Percentiles rank a stretch among this genome's conserved stretches.
phyloP scores from a whole-genome alignment of 2,888 invertebrate species.

The Dinocampus coccinellae region DNA sequence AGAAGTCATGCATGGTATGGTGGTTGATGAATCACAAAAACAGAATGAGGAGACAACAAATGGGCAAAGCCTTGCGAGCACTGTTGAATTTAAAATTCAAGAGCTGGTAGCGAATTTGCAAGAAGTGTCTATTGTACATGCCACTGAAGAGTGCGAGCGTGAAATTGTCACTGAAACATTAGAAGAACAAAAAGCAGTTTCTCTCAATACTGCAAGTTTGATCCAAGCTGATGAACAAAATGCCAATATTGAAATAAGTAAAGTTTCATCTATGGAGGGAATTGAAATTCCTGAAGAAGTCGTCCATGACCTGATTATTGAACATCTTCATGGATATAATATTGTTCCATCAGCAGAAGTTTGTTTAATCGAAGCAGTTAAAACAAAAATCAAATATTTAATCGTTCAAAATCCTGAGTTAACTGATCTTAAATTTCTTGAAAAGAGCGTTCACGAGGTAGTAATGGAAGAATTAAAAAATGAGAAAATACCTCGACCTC shows the following conservation, averaged over 20 bases:
- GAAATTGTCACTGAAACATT: slow-evolving; percentile 16
- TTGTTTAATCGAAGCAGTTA: slow-evolving; percentile 15
- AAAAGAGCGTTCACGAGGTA: slow-evolving; percentile 8
- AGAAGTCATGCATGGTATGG: slow-evolving; percentile 8
- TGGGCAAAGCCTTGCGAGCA: slow-evolving; percentile 6
- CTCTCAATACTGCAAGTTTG: slow-evolving; percentile 11
- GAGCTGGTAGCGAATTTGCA: slow-evolving; percentile 48
- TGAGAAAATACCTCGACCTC: slow-evolving; percentile 28
- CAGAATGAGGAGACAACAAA: slow-evolving; percentile 24
- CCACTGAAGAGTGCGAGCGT: slow-evolving; percentile 30
- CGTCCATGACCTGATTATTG: slow-evolving; percentile 20
- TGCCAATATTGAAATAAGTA: background rate
- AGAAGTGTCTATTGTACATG: slow-evolving; percentile 37
- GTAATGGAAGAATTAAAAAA: slow-evolving; percentile 36
- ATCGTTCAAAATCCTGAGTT: background rate
- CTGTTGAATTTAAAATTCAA: slow-evolving; percentile 40
- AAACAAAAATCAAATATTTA: background rate
- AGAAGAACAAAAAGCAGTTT: slow-evolving; percentile 14
- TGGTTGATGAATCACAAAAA: slow-evolving; percentile 5
- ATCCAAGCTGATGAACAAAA: slow-evolving; percentile 13
- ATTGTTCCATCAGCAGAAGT: slow-evolving; percentile 2
- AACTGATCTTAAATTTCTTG: background rate
- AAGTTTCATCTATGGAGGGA: background rate
- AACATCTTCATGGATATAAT: slow-evolving; percentile 9
- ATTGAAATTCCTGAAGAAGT: slow-evolving; percentile 22